Evolutionary conservation across 2,888 invertebrate genomes (phyloP), one percentile per base, ranked within the genome.

Genomic region (Drosophila prolongata): DNA sequence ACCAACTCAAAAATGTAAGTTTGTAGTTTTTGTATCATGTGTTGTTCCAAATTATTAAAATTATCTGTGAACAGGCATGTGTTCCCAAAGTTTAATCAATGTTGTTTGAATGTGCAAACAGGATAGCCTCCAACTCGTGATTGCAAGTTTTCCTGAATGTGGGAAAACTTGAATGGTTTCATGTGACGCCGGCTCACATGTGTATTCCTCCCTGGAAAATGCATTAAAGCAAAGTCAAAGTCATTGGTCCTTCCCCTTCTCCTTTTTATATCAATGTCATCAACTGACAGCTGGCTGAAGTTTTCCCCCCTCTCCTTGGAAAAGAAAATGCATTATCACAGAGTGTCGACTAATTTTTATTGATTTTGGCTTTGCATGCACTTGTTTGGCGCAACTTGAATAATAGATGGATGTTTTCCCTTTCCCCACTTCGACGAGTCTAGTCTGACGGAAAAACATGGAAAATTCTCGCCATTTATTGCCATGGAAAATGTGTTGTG

Each of bases 331-430:
- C 62, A 61, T 61, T 64, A 62, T 62, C 64, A 50, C 61, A 14
- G 62, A 62, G 50, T 62, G 64, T 62, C 62, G 43, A 65, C 64
- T 65, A 65, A 65, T 65, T 65, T 62, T 50, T 65, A 65, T 65
- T 65, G 64, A 65, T 62, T 65, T 62, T 62, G 37, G 62, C 62
- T 62, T 47, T 62, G 59, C 47, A 58, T 47, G 47, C 59, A 58
- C 59, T 47, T 58, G 46, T 35, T 58, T 6, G 24, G 19, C 13
- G 35, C 10, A 37, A 49, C 49, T 42, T 49, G 38, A 61, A 61
- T 61, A 57, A 37, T 46, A 46, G 16, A 61, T 46, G 57, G 16
- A 57, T 42, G 37, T 56, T 43, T 55, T 27, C 34, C 59, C 56
- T 43, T 43, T 27, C 24, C 59, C 53, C 38, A 16, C n/a, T 58